Evolutionary conservation across 1,140 invertebrate species (phyloP).

Genomic region (Zophobas morio): DNA sequence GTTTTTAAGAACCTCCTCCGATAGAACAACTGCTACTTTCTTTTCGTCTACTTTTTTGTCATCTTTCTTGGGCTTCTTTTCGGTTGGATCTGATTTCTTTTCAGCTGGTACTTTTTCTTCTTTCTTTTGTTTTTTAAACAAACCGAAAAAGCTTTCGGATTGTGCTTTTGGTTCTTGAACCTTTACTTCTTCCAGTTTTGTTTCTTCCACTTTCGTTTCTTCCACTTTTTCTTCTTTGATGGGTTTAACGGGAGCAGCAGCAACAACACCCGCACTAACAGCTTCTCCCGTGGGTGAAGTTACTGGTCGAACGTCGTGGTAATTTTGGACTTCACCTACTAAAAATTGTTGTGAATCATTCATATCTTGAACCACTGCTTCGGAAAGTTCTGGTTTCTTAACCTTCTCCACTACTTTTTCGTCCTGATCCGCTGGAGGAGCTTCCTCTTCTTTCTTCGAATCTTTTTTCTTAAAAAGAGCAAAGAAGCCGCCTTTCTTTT

Average conservation of each 20-base stretch:
- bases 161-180: constrained; percentile 44
- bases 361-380: constrained; percentile 32
- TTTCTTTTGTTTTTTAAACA: constrained; percentile 52
- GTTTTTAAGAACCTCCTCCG: constrained; percentile 50
- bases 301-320: constrained; percentile 41
- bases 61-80: constrained; percentile 19
- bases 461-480: constrained; percentile 57
- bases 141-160: constrained; percentile 52
- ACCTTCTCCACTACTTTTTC: constrained; percentile 3
- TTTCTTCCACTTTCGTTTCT: constrained; percentile 14
- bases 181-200: not conserved
- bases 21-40: constrained; percentile 30
- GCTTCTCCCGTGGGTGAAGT: not conserved
- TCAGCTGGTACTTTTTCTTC: constrained; percentile 1
- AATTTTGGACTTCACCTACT: constrained; percentile 40
- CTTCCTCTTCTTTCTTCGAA: constrained; percentile 55
- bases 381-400: constrained; percentile 10
- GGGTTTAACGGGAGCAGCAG: not conserved
- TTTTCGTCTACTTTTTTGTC: constrained; percentile 28
- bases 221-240: constrained; percentile 5
- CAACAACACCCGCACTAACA: not conserved
- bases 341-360: constrained; percentile 38
- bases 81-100: constrained; percentile 16
- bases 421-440: not conserved
- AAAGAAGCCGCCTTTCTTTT: constrained; percentile 53